Conservation (phyloP, 2,797 vertebrate species). For the Agapornis canus region DNA sequence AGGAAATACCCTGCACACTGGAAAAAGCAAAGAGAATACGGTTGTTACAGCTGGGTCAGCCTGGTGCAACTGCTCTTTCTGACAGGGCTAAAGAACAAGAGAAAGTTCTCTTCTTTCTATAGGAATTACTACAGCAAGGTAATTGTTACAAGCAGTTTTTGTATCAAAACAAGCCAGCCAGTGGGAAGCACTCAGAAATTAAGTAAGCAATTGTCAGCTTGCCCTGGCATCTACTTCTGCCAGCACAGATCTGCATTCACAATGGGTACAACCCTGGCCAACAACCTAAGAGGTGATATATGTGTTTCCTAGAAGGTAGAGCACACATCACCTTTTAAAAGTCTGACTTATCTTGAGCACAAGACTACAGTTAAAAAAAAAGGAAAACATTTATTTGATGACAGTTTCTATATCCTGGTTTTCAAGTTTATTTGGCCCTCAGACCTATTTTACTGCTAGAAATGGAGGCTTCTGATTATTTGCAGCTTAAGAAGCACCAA, state of each 20-base stretch:
- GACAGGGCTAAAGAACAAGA: neutral
- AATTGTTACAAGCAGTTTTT: neutral
- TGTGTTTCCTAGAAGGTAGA: neutral
- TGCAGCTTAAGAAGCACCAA: neutral
- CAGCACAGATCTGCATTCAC: rapidly evolving
- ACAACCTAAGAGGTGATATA: neutral
- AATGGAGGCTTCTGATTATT: neutral
- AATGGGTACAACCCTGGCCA: rapidly evolving
- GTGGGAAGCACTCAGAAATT: neutral
- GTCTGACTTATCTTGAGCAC: neutral
- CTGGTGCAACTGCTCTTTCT: neutral
- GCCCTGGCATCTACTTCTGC: neutral
- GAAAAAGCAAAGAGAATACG: neutral
- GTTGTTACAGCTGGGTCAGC: neutral
- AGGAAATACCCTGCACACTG: neutral
- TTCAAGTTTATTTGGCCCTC: neutral
- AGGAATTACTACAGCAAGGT: neutral
- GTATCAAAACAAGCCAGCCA: neutral
- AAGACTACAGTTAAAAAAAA: neutral
- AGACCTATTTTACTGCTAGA: neutral
- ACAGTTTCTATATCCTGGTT: neutral
- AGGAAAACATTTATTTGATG: neutral
- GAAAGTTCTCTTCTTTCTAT: neutral
- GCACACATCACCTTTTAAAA: neutral
- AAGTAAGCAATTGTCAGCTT: neutral